These are phyloP conservation scores for Aplodontia rufa DNA, from an alignment of 2,113 vertebrate species.

Conservation along the genomic window DNA sequence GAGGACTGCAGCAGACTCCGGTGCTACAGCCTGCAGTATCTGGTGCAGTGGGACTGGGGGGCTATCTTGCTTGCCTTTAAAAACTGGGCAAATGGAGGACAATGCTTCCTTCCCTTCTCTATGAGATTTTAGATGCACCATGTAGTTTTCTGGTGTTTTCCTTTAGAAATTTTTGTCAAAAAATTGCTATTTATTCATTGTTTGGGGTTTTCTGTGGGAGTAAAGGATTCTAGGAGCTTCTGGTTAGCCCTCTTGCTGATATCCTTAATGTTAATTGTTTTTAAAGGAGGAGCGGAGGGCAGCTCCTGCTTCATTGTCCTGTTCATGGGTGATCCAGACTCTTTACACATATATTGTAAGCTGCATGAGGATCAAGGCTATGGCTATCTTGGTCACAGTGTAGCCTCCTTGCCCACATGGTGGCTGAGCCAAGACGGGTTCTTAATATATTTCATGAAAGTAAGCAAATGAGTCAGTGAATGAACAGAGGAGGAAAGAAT, in stretches of 20 bases:
- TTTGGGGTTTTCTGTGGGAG: neutral
- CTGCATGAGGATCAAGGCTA: neutral
- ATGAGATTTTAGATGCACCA: neutral
- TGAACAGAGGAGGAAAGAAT: neutral
- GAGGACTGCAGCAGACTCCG: neutral
- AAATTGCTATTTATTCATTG: neutral
- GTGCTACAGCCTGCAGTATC: neutral
- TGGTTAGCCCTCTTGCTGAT: neutral
- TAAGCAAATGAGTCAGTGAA: neutral
- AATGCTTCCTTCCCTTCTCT: neutral
- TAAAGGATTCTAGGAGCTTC: neutral
- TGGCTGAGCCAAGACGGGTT: neutral
- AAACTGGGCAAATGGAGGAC: no score
- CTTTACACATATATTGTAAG: neutral
- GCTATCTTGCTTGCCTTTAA: neutral
- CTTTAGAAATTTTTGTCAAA: neutral
- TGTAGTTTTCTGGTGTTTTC: neutral
- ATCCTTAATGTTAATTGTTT: neutral
- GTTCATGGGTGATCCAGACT: neutral
- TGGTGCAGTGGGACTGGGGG: rapidly evolving
- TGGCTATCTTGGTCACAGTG: neutral
- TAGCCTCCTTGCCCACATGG: no score
- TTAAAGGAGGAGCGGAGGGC: no score
- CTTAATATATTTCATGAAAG: neutral
- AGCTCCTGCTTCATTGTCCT: neutral